phyloP scores from a whole-genome alignment of 2,797 vertebrate species.

The Characodon lateralis region DNA sequence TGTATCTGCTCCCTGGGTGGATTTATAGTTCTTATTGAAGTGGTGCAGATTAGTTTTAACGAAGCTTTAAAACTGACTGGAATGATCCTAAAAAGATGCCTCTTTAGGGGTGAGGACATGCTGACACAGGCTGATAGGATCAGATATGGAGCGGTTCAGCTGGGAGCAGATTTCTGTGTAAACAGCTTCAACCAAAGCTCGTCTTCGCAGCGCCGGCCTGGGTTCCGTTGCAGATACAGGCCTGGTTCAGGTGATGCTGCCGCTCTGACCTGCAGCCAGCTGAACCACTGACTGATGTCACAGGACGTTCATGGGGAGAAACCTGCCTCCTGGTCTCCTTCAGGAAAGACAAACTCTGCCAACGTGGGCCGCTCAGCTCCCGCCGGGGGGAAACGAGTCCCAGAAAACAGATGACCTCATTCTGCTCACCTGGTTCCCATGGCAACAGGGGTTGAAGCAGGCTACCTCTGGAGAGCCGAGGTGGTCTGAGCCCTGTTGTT shows the following conservation, averaged over 20 bases:
- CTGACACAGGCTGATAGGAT: background rate
- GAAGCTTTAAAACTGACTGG: background rate
- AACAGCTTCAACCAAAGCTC: too few species aligned
- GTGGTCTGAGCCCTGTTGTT: constrained; percentile 29
- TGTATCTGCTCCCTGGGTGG: background rate
- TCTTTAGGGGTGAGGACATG: background rate
- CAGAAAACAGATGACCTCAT: constrained; percentile 43
- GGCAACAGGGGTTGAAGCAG: constrained; percentile 33
- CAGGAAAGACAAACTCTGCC: too few species aligned
- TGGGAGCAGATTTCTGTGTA: background rate
- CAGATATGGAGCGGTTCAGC: background rate
- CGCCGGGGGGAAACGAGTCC: constrained; percentile 43
- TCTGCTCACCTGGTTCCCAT: constrained; percentile 45
- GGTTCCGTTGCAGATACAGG: constrained; percentile 46
- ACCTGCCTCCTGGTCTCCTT: too few species aligned
- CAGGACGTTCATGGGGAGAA: background rate
- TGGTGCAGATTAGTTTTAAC: background rate
- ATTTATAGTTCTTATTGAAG: background rate
- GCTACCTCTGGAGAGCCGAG: constrained; percentile 24
- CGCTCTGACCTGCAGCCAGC: too few species aligned
- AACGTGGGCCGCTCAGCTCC: constrained; percentile 1
- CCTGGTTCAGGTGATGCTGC: background rate
- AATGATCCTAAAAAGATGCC: background rate
- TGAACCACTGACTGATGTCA: too few species aligned
- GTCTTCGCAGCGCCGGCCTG: too few species aligned